Evolutionary conservation across 2,797 vertebrate species (phyloP), one percentile per base, ranked within the genome.

Genomic region (Ispidina picta): DNA sequence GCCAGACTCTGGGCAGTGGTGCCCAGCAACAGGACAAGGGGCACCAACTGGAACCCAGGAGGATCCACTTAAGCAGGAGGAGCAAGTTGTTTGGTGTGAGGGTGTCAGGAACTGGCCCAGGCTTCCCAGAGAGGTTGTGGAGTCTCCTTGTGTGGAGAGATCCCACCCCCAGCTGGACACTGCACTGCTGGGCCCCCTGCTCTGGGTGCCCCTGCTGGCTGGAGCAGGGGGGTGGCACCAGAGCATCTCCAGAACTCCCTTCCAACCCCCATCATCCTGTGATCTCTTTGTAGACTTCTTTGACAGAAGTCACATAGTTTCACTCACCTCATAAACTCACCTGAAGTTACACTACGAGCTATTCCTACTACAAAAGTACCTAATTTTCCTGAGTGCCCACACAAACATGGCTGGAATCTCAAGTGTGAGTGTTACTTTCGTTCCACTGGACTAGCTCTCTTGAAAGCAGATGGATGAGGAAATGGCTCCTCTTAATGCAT

Each of bases 401-500:
- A 69, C 55, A 95, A 94, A 90, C 37, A 91, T 83, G 23, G n/a
- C 72, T 86, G 93, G 93, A 89, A 96, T 96, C 86, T 96, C 80
- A 75, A 96, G 93, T 92, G 92, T 48, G 39, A 64, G 88, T 9
- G 4, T 93, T 86, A 46, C 86, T 94, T 89, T 88, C 3, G 65
- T 96, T 96, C 93, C 94, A 94, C 68, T 95, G 92, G 77, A 92
- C 86, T 62, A 41, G 58, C 68, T 92, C 80, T 94, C 93, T 80
- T 89, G 93, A 95, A 89, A 91, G 80, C 80, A 88, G 60, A 62
- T 65, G 62, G 15, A 77, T 94, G 93, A 94, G 93, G 94, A 89
- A 94, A 84, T 79, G 56, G 6, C 87, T 56, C 1, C 85, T 91
- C 5, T 1, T 84, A 68, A 91, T 86, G 88, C 92, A 92, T 93